These are phyloP conservation scores for Cotesia vestalis DNA, from an alignment of 1,140 invertebrate genomes.

Conservation along the genomic window DNA sequence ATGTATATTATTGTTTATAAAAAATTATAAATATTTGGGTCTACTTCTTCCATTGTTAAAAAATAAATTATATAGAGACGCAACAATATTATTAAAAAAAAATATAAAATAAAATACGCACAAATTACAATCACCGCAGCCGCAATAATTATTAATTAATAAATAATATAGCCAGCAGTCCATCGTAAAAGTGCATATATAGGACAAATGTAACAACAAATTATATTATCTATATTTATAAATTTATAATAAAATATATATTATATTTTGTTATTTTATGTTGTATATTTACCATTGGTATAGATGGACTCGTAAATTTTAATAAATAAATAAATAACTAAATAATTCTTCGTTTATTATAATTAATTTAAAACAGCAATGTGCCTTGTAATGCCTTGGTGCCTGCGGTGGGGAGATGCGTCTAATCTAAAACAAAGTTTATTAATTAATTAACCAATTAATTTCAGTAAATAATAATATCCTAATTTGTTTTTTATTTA, in stretches of 20 bases:
- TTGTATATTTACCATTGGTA: slow-evolving; percentile 44
- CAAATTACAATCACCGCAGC: no score
- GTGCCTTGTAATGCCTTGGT: slow-evolving; percentile 54
- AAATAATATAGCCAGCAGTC: background rate
- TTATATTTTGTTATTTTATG: slow-evolving; percentile 52
- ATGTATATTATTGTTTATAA: no score
- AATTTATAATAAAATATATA: slow-evolving; percentile 43
- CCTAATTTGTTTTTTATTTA: slow-evolving; percentile 61
- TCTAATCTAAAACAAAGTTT: slow-evolving; percentile 27
- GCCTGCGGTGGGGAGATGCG: slow-evolving; percentile 51
- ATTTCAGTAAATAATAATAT: slow-evolving; percentile 55
- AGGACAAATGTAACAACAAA: background rate
- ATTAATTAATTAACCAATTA: slow-evolving; percentile 38
- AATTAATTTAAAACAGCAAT: slow-evolving; percentile 44
- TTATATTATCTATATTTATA: slow-evolving; percentile 50
- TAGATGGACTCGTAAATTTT: slow-evolving; percentile 27
- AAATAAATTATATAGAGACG: no score
- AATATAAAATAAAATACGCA: no score
- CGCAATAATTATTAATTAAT: no score
- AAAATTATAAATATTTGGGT: no score
- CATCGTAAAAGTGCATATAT: slow-evolving; percentile 2
- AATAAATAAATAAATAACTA: slow-evolving; percentile 34
- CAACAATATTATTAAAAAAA: no score
- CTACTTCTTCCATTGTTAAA: no score
- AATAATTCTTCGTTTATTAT: slow-evolving; percentile 41